Evolutionary conservation across 2,888 invertebrate species (phyloP).

Genomic region (Eupelmus urozonus): DNA sequence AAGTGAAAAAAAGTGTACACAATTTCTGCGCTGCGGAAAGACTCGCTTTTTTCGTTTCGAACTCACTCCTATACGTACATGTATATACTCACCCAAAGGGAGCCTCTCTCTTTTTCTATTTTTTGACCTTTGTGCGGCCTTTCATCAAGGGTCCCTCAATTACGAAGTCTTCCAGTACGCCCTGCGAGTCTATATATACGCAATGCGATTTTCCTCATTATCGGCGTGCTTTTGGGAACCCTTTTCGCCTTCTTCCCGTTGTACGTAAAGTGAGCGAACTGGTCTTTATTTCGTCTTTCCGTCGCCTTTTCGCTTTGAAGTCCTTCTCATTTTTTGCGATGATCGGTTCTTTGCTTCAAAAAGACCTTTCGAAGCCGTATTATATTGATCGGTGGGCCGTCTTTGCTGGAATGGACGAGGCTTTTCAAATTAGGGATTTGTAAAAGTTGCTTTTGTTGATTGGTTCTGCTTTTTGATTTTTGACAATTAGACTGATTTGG

Average conservation of each 20-base stretch:
- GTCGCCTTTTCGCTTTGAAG: not conserved
- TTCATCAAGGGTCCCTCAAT: conserved; percentile 46
- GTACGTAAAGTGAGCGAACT: too few species aligned
- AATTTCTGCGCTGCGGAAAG: not conserved
- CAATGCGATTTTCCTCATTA: conserved; percentile 56
- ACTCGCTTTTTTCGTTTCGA: not conserved
- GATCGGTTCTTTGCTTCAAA: not conserved
- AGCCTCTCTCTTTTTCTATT: too few species aligned
- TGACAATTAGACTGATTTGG: too few species aligned
- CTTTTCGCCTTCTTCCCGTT: not conserved
- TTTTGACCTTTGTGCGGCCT: conserved; percentile 1
- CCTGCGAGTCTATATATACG: too few species aligned
- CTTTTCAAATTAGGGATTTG: conserved; percentile 33
- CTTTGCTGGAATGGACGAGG: not conserved
- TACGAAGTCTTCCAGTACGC: conserved; percentile 32
- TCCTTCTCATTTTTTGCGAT: not conserved
- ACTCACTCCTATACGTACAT: not conserved
- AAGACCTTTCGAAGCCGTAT: not conserved
- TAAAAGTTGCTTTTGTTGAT: not conserved
- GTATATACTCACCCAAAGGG: too few species aligned
- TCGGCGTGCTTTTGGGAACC: conserved; percentile 42
- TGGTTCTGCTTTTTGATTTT: not conserved
- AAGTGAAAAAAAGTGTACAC: not conserved
- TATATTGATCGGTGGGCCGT: not conserved
- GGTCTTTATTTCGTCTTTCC: not conserved